Evolutionary conservation across 2,888 invertebrate genomes (phyloP), one percentile per base, ranked within the genome.

Genomic region (Tetramorium bicarinatum): DNA sequence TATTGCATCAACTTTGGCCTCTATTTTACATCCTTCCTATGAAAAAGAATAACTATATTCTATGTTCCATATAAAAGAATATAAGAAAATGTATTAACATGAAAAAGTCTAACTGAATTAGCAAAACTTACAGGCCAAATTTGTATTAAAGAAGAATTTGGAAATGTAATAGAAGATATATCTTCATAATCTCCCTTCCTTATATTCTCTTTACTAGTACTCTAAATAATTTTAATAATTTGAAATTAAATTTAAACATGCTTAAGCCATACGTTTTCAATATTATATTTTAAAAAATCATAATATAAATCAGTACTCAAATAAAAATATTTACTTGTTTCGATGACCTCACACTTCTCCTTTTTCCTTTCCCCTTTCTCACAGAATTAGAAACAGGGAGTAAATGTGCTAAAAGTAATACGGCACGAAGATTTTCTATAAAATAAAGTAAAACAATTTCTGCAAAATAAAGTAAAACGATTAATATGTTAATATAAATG

Each of bases 111-210:
- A 62, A 34, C n/a, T 62, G n/a, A 29, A 61, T 34, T 62, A 34
- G 8, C 18, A 34, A 34, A 34, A 62, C 38, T 38, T 62, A 62
- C 61, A 18, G 61, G 61, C 61, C 61, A 62, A 62, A 62, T 62
- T 18, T 62, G 61, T 34, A 62, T 62, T 34, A 62, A 18, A 8
- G 61, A 34, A n/a, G 34, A 34, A 62, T 62, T 62, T 4, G 61
- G 34, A 34, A 62, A 62, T 62, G 25, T 59, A 54, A 29, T 9
- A 25, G 21, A 25, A 59, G 25, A 25, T 59, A 59, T 29, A 25
- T 25, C 56, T 3, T 25, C 56, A 13, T 13, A 59, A 59, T 25
- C 4, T 4, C 13, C 25, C 3, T 59, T 21, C 25, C 25, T 59
- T 3, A 25, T 25, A 59, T 29, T 38, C 8, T 38, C 25, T 59